Conservation (phyloP, 2,113 vertebrate species). For the Heterotilapia buettikoferi region DNA sequence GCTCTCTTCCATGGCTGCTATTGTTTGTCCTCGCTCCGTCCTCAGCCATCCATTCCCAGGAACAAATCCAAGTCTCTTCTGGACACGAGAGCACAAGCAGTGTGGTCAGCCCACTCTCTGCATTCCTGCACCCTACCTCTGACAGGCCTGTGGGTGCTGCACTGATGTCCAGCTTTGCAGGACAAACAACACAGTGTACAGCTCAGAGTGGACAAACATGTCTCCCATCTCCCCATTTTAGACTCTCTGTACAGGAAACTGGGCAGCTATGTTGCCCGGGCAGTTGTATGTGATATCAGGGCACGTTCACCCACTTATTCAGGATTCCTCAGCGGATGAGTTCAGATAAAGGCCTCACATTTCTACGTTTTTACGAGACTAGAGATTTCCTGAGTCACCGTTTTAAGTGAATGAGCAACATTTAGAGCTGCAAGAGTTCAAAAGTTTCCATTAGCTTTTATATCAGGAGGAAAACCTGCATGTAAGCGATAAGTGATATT, state of each 20-base stretch:
- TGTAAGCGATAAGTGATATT: neutral
- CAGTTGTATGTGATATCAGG: neutral
- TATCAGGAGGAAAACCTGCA: neutral
- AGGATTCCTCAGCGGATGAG: neutral
- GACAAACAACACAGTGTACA: slow-evolving; percentile 53
- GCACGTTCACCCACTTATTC: neutral
- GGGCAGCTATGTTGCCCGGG: slow-evolving; percentile 5
- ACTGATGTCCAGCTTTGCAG: slow-evolving; percentile 22
- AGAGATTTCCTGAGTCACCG: neutral
- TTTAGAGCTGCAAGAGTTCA: neutral
- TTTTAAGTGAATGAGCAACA: neutral
- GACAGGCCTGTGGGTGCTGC: slow-evolving; percentile 55
- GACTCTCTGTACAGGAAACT: slow-evolving; percentile 32
- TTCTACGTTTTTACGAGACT: neutral
- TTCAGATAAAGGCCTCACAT: neutral
- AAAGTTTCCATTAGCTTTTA: neutral
- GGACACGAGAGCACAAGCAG: slow-evolving; percentile 42
- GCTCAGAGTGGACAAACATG: slow-evolving; percentile 39
- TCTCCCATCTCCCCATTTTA: neutral
- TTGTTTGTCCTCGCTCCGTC: slow-evolving; percentile 54
- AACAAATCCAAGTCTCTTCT: slow-evolving; percentile 70
- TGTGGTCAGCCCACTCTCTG: slow-evolving; percentile 51
- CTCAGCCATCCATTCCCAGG: slow-evolving; percentile 23
- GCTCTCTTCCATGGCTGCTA: slow-evolving; percentile 55
- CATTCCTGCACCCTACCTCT: slow-evolving; percentile 64